Conservation (phyloP, 2,797 vertebrate species). For the Brotula barbata region DNA sequence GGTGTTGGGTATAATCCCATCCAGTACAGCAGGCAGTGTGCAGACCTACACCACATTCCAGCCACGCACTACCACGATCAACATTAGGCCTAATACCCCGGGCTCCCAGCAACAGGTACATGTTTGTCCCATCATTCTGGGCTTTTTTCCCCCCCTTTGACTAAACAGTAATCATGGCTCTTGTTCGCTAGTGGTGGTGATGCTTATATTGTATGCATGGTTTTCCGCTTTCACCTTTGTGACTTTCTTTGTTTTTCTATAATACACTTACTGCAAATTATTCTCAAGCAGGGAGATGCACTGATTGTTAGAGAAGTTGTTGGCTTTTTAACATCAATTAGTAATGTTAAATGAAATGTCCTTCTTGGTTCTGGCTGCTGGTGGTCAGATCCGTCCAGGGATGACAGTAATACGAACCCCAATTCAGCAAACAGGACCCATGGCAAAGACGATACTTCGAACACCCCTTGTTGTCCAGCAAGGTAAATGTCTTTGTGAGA, state of each 20-base stretch:
- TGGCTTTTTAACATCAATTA: slow-evolving; percentile 12
- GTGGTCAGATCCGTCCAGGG: slow-evolving; percentile 88
- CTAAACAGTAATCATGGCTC: too few relatives aligned
- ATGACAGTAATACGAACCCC: slow-evolving; percentile 93
- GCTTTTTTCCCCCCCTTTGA: too few relatives aligned
- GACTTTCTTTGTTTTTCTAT: too few relatives aligned
- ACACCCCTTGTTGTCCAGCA: slow-evolving; percentile 94
- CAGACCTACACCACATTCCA: slow-evolving; percentile 95
- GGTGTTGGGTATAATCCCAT: slow-evolving; percentile 96
- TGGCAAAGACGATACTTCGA: slow-evolving; percentile 91
- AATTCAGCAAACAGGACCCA: slow-evolving; percentile 83
- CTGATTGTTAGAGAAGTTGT: neutral
- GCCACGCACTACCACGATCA: slow-evolving; percentile 90
- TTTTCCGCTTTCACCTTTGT: too few relatives aligned
- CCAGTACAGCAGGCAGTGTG: slow-evolving; percentile 85
- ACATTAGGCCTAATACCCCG: slow-evolving; percentile 87
- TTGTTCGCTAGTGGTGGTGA: too few relatives aligned
- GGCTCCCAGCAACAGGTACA: slow-evolving; percentile 85
- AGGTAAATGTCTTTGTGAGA: slow-evolving; percentile 76
- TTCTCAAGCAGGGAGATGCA: too few relatives aligned
- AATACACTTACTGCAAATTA: too few relatives aligned
- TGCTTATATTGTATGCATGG: too few relatives aligned
- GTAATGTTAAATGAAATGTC: neutral
- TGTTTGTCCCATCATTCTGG: neutral
- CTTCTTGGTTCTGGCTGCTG: slow-evolving; percentile 82